Percentiles rank a stretch among this genome's conserved stretches.
Conservation (phyloP, 2,797 vertebrate genomes). For the Margarornis squamiger region DNA sequence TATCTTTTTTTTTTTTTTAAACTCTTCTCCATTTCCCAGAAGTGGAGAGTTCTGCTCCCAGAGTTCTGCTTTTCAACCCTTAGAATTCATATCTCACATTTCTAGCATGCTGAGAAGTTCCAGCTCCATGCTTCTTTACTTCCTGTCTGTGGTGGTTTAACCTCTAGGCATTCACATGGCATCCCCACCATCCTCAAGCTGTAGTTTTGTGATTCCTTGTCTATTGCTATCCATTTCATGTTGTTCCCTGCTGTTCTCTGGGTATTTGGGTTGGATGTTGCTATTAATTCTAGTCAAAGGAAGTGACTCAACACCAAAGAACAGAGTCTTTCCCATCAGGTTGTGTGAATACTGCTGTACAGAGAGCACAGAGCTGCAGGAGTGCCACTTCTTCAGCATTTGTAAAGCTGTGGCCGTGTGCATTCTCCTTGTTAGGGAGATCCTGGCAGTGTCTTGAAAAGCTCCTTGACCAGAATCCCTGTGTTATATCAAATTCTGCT, state of each 20-base stretch:
- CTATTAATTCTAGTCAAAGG: background rate
- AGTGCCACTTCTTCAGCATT: background rate
- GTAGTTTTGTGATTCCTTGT: background rate
- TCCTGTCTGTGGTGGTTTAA: background rate
- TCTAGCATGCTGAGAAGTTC: background rate
- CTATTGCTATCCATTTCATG: background rate
- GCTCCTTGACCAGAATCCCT: background rate
- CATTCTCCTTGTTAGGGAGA: background rate
- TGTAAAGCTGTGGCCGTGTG: background rate
- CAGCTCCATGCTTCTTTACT: background rate
- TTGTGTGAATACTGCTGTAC: background rate
- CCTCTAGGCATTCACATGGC: background rate
- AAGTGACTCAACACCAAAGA: background rate
- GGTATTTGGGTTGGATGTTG: background rate
- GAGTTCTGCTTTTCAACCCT: background rate
- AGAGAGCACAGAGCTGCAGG: background rate
- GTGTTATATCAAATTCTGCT: background rate
- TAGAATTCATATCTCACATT: background rate
- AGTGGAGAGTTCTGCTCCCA: background rate
- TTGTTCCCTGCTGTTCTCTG: background rate
- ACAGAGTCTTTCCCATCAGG: background rate
- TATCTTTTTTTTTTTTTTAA: background rate
- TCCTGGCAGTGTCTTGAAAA: background rate
- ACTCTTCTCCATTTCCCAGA: conserved; percentile 33
- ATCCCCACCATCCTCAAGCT: accelerated